phyloP scores from a whole-genome alignment of 2,888 invertebrate genomes.

The Melinopterus prodromus region DNA sequence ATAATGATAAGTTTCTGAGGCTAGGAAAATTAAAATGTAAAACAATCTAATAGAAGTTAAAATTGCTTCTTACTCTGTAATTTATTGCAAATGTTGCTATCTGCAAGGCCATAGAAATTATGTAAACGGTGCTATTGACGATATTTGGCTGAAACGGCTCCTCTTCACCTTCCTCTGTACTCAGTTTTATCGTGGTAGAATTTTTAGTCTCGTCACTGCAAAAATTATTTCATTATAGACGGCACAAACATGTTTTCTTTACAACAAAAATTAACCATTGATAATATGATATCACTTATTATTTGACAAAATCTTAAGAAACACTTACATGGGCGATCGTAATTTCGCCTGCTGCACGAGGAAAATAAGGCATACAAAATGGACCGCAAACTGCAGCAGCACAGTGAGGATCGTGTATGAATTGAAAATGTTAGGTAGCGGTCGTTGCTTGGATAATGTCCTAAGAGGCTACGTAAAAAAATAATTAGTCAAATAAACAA shows the following conservation, averaged over 20 bases:
- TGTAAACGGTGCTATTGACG: conserved; percentile 97
- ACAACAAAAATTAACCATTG: not conserved
- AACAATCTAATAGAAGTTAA: not conserved
- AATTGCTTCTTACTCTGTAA: conserved; percentile 79
- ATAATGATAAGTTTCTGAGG: too few relatives aligned
- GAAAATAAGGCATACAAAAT: conserved; percentile 90
- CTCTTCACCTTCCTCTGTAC: conserved; percentile 74
- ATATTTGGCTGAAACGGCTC: conserved; percentile 91
- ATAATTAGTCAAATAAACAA: not conserved
- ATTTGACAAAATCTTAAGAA: conserved; percentile 7
- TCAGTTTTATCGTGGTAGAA: conserved; percentile 38
- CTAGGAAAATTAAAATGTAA: not conserved
- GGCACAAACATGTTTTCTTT: not conserved
- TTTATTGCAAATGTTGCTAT: conserved; percentile 99
- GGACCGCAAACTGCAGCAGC: conserved; percentile 91
- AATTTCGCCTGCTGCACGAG: conserved; percentile 83
- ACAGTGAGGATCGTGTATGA: conserved; percentile 96
- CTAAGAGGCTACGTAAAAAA: conserved; percentile 79
- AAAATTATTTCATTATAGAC: not conserved
- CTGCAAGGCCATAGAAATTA: conserved; percentile 97
- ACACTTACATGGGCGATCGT: conserved; percentile 62
- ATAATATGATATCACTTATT: not conserved
- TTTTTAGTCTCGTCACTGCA: conserved; percentile 39
- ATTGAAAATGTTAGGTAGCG: conserved; percentile 98
- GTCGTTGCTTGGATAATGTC: conserved; percentile 90